Evolutionary conservation across 2,113 vertebrate genomes (phyloP).

Genomic region (Fukomys damarensis): DNA sequence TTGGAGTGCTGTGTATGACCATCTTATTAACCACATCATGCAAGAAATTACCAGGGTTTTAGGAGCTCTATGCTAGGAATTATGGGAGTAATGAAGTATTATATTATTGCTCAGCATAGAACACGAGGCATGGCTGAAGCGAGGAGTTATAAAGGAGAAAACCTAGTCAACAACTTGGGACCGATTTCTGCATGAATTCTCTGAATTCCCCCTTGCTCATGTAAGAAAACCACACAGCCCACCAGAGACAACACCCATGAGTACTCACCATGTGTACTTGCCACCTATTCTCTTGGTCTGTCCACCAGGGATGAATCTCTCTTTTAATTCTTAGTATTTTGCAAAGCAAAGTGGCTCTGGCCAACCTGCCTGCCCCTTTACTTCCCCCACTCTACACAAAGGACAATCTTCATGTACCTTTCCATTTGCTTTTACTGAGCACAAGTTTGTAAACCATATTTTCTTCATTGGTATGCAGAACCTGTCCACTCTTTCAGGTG

Average conservation of each 20-base stretch:
- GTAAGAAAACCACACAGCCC: not conserved
- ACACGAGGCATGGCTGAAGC: not conserved
- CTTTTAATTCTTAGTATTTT: not conserved
- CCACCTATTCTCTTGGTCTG: not conserved
- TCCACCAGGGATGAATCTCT: not conserved
- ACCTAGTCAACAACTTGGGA: not conserved
- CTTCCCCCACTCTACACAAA: not conserved
- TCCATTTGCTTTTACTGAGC: conserved; percentile 1
- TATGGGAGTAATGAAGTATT: not conserved
- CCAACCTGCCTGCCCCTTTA: not conserved
- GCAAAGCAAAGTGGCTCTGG: not conserved
- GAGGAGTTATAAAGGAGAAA: not conserved
- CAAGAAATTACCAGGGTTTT: not conserved
- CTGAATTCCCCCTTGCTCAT: not conserved
- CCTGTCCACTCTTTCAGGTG: conserved; percentile 13
- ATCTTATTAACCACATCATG: not conserved
- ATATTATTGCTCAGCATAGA: not conserved
- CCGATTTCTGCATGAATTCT: not conserved
- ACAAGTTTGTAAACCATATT: not conserved
- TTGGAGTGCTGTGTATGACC: not conserved
- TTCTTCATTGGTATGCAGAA: not conserved
- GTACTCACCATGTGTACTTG: not conserved
- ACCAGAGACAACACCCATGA: too few relatives aligned
- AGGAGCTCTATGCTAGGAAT: not conserved
- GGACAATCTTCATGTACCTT: not conserved